Evolutionary conservation across 2,113 vertebrate genomes (phyloP).

Genomic region (Girardinichthys multiradiatus): DNA sequence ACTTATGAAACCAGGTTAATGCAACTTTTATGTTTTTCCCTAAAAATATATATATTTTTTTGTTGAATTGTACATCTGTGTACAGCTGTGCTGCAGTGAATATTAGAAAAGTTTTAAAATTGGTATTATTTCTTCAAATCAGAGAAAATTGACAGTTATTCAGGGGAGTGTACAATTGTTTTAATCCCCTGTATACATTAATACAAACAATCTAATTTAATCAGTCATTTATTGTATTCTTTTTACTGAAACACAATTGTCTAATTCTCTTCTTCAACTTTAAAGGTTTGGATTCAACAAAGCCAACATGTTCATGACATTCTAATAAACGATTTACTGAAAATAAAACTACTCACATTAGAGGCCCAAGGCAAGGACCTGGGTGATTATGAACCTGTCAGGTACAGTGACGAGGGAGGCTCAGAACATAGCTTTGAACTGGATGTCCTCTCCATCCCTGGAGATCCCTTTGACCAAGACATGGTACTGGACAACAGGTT

Average conservation of each 20-base stretch:
- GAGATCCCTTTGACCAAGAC: constrained; percentile 54
- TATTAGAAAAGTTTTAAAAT: no score
- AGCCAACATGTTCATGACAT: not conserved
- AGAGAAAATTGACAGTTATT: no score
- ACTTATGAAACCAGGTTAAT: no score
- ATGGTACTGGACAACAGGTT: constrained; percentile 54
- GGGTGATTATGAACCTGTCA: constrained; percentile 48
- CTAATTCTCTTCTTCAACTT: not conserved
- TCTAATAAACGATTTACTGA: constrained; percentile 21
- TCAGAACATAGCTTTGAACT: constrained; percentile 9
- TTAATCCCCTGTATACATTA: not conserved
- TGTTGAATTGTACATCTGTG: no score
- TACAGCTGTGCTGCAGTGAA: no score
- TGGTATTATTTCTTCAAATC: no score
- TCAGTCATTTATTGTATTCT: not conserved
- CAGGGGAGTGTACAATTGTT: no score
- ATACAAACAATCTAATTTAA: not conserved
- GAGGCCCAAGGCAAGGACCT: constrained; percentile 33
- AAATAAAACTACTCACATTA: not conserved
- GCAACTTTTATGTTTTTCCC: no score
- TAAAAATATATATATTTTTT: no score
- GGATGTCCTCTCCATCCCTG: constrained; percentile 63
- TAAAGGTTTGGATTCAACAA: not conserved
- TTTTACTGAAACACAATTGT: not conserved
- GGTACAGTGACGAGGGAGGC: constrained; percentile 66